These are phyloP conservation scores for Falco punctatus DNA, from an alignment of 2,113 vertebrate genomes.

Conservation along the genomic window DNA sequence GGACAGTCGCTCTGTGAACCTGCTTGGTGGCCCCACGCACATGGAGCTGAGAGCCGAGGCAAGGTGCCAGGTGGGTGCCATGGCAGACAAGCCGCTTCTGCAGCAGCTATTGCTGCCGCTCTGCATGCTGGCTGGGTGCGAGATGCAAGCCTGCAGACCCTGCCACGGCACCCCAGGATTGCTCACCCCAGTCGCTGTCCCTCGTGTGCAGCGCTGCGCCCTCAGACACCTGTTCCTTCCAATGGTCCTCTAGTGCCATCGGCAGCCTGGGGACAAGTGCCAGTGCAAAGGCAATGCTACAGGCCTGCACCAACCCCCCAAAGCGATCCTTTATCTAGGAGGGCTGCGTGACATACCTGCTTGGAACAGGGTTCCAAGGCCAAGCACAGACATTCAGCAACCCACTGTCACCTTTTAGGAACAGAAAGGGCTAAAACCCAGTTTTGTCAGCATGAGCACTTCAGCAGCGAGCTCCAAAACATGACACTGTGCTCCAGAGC, in stretches of 20 bases:
- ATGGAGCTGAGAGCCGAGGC: background rate
- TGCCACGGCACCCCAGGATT: too few relatives aligned
- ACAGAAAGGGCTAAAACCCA: background rate
- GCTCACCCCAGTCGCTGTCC: background rate
- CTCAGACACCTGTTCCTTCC: background rate
- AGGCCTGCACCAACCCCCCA: background rate
- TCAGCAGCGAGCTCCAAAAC: background rate
- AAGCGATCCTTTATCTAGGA: background rate
- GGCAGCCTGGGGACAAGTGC: background rate
- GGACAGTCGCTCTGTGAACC: background rate
- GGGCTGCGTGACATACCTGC: background rate
- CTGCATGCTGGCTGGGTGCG: fast-evolving
- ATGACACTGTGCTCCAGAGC: background rate
- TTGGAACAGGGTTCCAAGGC: background rate
- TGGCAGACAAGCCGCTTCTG: background rate
- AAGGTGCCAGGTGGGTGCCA: fast-evolving
- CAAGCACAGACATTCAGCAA: background rate
- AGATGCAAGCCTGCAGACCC: background rate
- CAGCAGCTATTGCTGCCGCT: background rate
- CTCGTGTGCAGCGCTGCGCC: background rate
- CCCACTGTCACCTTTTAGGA: background rate
- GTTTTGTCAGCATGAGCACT: background rate
- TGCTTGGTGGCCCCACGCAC: fast-evolving
- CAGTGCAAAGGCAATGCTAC: background rate
- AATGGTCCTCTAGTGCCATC: background rate